phyloP scores from a whole-genome alignment of 2,113 vertebrate genomes.

The Lagopus muta region DNA sequence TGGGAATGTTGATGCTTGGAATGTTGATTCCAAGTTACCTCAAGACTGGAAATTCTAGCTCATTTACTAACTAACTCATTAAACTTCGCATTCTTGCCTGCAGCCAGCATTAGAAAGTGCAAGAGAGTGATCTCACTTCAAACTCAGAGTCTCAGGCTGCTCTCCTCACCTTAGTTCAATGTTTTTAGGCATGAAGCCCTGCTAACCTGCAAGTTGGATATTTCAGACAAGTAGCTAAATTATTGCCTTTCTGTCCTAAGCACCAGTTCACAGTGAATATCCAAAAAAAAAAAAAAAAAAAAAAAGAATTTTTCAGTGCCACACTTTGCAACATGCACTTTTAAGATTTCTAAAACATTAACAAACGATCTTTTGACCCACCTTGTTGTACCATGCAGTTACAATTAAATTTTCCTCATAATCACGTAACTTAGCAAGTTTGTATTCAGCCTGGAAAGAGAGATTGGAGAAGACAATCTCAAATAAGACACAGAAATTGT shows the following conservation, averaged over 20 bases:
- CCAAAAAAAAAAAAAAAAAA: neutral
- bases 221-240: neutral
- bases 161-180: neutral
- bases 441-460: conserved; percentile 85
- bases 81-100: neutral
- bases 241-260: neutral
- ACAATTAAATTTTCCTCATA: conserved; percentile 97
- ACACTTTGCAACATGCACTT: neutral
- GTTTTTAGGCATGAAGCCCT: neutral
- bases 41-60: neutral
- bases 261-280: neutral
- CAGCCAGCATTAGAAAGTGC: neutral
- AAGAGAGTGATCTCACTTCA: neutral
- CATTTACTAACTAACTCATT: neutral
- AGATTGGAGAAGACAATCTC: neutral
- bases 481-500: neutral
- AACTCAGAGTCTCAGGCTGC: neutral
- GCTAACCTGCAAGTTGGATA: neutral
- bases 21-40: neutral
- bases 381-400: conserved; percentile 98
- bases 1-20: neutral
- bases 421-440: conserved; percentile 90
- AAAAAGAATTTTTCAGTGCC: neutral
- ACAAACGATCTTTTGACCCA: conserved; percentile 50
- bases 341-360: neutral